phyloP scores from a whole-genome alignment of 2,888 invertebrate genomes.

The Chrysodeixis includens region DNA sequence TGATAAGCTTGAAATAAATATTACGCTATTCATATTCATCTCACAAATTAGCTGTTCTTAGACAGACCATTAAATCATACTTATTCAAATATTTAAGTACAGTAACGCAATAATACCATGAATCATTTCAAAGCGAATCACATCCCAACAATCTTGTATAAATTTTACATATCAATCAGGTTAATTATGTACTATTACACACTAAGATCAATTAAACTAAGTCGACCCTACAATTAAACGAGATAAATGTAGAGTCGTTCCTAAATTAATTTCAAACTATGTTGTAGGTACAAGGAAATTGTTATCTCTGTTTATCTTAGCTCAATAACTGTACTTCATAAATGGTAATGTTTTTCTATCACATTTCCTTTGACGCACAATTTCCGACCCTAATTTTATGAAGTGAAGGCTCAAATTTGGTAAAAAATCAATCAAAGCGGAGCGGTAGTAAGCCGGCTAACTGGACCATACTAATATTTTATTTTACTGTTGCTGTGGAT shows the following conservation, averaged over 20 bases:
- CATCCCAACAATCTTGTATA: constrained; percentile 6
- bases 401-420: constrained; percentile 33
- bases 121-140: constrained; percentile 14
- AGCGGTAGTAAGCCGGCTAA: constrained; percentile 42
- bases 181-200: constrained; percentile 36
- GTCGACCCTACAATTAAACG: constrained; percentile 36
- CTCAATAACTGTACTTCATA: constrained; percentile 50
- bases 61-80: background rate
- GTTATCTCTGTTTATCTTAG: constrained; percentile 45
- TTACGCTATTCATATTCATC: background rate
- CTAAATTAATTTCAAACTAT: constrained; percentile 50
- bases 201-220: constrained; percentile 33
- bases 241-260: constrained; percentile 25
- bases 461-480: constrained; percentile 54
- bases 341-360: constrained; percentile 43
- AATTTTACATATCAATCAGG: constrained; percentile 40
- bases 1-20: background rate
- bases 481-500: constrained; percentile 48
- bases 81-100: background rate
- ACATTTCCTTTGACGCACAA: constrained; percentile 21
- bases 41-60: background rate
- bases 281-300: constrained; percentile 35
- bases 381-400: constrained; percentile 40
- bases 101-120: background rate
- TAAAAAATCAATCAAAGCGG: constrained; percentile 15